phyloP scores from a whole-genome alignment of 2,113 vertebrate genomes.

The Mobula hypostoma region DNA sequence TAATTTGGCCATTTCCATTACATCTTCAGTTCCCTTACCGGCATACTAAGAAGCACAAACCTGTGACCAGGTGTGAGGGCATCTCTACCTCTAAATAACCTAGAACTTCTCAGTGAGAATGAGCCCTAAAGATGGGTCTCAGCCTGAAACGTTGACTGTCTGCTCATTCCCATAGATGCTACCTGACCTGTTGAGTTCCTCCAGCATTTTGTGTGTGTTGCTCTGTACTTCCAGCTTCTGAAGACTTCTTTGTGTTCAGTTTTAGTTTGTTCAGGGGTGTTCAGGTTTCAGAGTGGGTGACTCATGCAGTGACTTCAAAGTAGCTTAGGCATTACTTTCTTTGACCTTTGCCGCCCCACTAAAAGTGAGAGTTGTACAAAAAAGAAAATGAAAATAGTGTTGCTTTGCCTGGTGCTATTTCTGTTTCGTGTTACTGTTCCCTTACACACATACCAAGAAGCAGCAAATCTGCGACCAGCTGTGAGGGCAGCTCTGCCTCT shows the following conservation, averaged over 20 bases:
- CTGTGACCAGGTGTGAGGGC: too few relatives aligned
- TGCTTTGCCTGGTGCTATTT: not conserved
- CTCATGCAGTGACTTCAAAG: not conserved
- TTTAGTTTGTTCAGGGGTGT: not conserved
- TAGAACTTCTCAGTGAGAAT: too few relatives aligned
- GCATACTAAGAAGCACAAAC: too few relatives aligned
- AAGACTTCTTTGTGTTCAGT: not conserved
- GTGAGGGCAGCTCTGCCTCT: not conserved
- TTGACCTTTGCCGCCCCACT: not conserved
- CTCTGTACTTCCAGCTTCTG: too few relatives aligned
- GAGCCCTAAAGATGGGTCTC: too few relatives aligned
- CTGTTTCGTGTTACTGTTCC: constrained; percentile 18
- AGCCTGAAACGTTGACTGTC: too few relatives aligned
- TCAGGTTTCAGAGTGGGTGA: not conserved
- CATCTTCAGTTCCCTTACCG: not conserved
- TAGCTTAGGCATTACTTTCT: not conserved
- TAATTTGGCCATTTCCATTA: not conserved
- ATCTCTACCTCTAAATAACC: too few relatives aligned
- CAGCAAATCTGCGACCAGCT: not conserved
- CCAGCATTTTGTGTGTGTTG: too few relatives aligned
- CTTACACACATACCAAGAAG: not conserved
- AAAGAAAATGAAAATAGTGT: not conserved
- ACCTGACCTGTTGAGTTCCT: too few relatives aligned
- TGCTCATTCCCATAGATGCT: too few relatives aligned
- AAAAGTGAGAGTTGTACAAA: not conserved